Conservation (phyloP, 2,797 vertebrate genomes). For the Bucorvus abyssinicus region DNA sequence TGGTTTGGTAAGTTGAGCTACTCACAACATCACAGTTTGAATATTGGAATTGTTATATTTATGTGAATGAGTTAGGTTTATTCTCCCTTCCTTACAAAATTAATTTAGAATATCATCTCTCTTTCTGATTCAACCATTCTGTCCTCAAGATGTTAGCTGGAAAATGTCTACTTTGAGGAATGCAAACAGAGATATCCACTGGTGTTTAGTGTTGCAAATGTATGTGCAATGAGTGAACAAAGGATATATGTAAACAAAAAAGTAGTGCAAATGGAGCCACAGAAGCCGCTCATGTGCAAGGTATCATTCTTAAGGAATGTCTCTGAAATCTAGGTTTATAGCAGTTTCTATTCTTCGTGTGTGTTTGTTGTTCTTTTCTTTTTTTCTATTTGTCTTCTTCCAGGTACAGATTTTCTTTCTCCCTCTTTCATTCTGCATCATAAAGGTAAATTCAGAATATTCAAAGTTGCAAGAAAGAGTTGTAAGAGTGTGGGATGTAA, state of each 20-base stretch:
- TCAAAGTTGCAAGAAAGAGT: not conserved
- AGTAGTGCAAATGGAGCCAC: not conserved
- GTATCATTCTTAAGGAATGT: not conserved
- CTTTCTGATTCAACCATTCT: not conserved
- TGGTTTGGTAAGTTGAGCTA: not conserved
- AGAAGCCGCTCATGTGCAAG: not conserved
- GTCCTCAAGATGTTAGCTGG: not conserved
- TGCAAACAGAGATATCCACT: not conserved
- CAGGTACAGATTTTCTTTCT: not conserved
- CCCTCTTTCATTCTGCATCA: not conserved
- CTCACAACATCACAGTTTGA: not conserved
- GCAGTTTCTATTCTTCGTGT: not conserved
- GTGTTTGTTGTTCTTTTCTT: not conserved
- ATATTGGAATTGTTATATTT: not conserved
- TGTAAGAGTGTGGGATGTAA: not conserved
- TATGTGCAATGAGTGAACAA: not conserved
- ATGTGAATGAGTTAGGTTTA: not conserved
- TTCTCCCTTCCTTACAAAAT: not conserved
- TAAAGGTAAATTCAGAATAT: not conserved
- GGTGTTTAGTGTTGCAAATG: not conserved
- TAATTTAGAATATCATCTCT: not conserved
- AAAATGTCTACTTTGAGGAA: not conserved
- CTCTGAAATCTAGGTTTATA: not conserved
- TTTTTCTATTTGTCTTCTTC: not conserved
- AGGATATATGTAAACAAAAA: not conserved